A percentile compares a stretch with the other conserved stretches of the same genome.
phyloP scores from a whole-genome alignment of 2,797 vertebrate species.

The Phoeniculus purpureus region DNA sequence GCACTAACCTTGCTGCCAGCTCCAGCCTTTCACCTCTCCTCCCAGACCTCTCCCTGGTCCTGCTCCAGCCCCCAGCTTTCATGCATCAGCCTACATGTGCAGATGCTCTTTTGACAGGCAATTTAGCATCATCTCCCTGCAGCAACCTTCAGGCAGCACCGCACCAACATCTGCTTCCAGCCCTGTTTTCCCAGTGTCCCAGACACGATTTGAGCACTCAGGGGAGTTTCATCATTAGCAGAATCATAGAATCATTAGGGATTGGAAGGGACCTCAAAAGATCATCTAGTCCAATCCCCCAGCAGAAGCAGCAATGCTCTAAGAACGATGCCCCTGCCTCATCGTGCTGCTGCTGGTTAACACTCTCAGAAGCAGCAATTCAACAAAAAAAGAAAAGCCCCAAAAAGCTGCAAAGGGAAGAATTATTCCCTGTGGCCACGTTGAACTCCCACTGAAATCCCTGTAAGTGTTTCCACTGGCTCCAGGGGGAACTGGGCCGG shows the following conservation, averaged over 20 bases:
- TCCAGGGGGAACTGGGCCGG: neutral
- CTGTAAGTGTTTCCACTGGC: neutral
- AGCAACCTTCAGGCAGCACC: neutral
- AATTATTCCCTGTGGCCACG: neutral
- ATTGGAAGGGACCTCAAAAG: too few species aligned
- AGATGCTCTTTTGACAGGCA: neutral
- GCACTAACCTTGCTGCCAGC: neutral
- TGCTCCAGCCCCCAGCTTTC: neutral
- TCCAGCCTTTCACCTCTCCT: neutral
- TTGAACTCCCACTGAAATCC: slow-evolving; percentile 16
- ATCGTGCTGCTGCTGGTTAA: neutral
- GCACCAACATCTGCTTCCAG: neutral
- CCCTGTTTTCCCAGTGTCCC: neutral
- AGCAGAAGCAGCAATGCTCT: neutral
- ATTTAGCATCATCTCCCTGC: neutral
- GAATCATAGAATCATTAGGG: neutral
- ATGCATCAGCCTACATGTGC: rapidly evolving
- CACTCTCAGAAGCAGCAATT: neutral
- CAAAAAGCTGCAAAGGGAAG: neutral
- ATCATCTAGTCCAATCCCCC: too few species aligned
- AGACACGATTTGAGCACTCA: slow-evolving; percentile 14
- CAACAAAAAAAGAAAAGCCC: neutral
- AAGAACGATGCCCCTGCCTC: neutral
- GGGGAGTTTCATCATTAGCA: neutral
- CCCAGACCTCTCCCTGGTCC: neutral